Base-by-base conservation (phyloP, 2,113 vertebrate genomes). In the Galeopterus variegatus region DNA sequence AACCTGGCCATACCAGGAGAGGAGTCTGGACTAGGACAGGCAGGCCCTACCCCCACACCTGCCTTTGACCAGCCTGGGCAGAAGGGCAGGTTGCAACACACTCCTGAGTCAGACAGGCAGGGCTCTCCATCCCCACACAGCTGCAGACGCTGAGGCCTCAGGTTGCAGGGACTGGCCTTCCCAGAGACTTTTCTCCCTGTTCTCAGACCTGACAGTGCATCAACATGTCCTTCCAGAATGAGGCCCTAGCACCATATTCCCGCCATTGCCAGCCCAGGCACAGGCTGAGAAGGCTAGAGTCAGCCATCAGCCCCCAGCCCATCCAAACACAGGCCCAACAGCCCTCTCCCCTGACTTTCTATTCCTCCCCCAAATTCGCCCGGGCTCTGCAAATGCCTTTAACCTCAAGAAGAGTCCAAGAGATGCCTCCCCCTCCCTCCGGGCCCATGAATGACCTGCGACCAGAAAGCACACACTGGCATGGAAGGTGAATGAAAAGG, bases 81-180 rank as follows among this genome's bases (percentile, higher is more conserved):
- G 73, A 92, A 45, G 8, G 82, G 70, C 41, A 84, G 36, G 7
- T 33, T 50, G 18, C 60, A 41, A 82, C 69, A 21, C 19, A 18
- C 31, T 93, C 76, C 90, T 88, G 96, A 92, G 95, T 95, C 93
- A 75, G 69, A 26, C 5, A 9, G 88, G 88, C 0, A 9, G 0
- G 41, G 80, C 85, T 79, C 41, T 89, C 70, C 26, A 65, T 21
- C 45, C 45, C 9, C 72, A 24, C 36, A 36, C 36, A 36, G n/a
- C 48, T 52, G 54, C 73, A 79, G 52, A 56, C 19, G 0, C 65
- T 31, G 26, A 90, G 80, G 48, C 69, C 56, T 52, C 33, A 80
- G 80, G 82, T 76, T 5, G 73, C 72, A 69, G 33, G 31, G n/a
- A 60, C 12, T 5, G 1, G 54, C 17, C 73, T 52, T 58, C 45